These are phyloP conservation scores for Chrysochloris asiatica DNA, from an alignment of 2,113 vertebrate genomes.

Conservation along the genomic window DNA sequence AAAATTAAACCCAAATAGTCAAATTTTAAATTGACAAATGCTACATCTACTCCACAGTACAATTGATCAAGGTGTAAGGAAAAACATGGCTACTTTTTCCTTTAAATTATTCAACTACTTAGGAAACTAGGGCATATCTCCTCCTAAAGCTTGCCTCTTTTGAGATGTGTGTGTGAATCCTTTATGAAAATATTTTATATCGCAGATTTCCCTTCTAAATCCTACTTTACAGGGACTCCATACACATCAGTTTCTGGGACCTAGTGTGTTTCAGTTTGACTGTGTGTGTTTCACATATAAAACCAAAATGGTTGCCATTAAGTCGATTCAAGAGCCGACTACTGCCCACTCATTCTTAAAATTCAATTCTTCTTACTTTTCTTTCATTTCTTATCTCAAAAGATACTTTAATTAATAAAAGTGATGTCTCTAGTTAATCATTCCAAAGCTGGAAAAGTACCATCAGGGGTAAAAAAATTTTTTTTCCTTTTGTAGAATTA, in stretches of 20 bases:
- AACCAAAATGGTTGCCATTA: neutral
- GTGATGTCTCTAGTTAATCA: neutral
- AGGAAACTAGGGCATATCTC: neutral
- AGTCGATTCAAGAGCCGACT: neutral
- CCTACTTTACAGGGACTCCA: neutral
- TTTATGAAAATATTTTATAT: neutral
- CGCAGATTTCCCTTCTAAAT: neutral
- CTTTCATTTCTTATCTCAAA: neutral
- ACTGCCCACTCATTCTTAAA: neutral
- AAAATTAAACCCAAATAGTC: too few species aligned
- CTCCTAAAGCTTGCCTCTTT: neutral
- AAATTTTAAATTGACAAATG: too few species aligned
- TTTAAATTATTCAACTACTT: neutral
- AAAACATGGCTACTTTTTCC: too few species aligned
- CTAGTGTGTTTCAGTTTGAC: neutral
- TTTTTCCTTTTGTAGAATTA: neutral
- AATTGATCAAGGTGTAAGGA: too few species aligned
- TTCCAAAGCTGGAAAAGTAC: neutral
- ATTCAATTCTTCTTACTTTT: neutral
- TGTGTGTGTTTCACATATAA: neutral
- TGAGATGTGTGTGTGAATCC: too few species aligned
- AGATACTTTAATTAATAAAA: neutral
- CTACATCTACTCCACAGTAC: too few species aligned
- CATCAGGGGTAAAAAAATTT: conserved; percentile 22
- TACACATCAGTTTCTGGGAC: neutral